Evolutionary conservation across 2,113 vertebrate genomes (phyloP), one percentile per base, ranked within the genome.

Genomic region (Globicephala melas): DNA sequence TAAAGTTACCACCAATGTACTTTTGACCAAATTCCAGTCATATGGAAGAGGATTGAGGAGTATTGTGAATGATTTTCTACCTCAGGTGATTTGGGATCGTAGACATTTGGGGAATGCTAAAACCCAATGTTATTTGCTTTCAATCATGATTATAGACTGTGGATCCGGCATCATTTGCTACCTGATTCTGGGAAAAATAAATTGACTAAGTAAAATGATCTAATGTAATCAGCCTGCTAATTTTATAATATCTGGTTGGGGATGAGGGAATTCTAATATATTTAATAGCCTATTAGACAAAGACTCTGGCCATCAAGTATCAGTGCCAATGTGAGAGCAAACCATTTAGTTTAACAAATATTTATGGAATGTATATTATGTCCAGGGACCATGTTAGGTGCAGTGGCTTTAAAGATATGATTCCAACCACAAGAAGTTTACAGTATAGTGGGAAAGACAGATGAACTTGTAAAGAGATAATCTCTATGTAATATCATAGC

Each of bases 181-280:
- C 26, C 55, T 96, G 71, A 84, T 89, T 60, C 23, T 79, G 74
- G 65, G 62, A 53, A 94, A 96, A 84, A 65, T 28, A 67, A 94
- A 36, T 26, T 17, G 41, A 47, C 14, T 41, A 83, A 94, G 70
- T 62, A 94, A 93, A 86, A n/a, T 71, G 36, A 67, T 71, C 41
- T 44, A 55, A 81, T 41, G 5, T 53, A 67, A 79, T 62, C 38
- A 91, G 14, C 6, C n/a, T 87, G 15, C 5, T 83, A 65, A 6
- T 60, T 95, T 76, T 62, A 73, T 83, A 47, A 26, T 3, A 74
- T 70, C 23, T 73, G 50, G 6, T 41, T 67, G 25, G 13, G 4
- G 36, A 23, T 58, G 2, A 33, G 4, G 31, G 5, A 23, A n/a
- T 44, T 26, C 28, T 53, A 60, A 63, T 74, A 44, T 33, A 21